phyloP scores from a whole-genome alignment of 2,888 invertebrate species.

The Alentia gelatinosa region DNA sequence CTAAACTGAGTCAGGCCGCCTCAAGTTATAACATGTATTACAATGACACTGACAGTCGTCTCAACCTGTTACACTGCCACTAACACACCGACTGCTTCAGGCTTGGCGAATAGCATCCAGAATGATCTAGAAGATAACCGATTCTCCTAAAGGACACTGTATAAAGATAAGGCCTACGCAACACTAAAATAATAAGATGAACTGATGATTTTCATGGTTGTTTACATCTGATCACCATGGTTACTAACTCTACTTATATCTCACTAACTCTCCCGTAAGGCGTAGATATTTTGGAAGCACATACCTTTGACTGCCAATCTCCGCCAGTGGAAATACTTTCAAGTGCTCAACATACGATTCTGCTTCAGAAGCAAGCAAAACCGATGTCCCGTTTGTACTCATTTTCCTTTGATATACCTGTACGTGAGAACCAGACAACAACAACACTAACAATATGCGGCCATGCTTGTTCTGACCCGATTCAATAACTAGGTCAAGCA shows the following conservation, averaged over 20 bases:
- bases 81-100: too few species aligned
- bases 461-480: conserved; percentile 41
- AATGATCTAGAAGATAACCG: too few species aligned
- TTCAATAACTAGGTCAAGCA: conserved; percentile 13
- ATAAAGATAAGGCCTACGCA: too few species aligned
- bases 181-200: too few species aligned
- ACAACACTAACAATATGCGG: conserved; percentile 16
- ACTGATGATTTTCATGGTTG: neutral
- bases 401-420: neutral
- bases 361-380: conserved; percentile 83
- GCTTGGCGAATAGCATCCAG: too few species aligned
- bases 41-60: too few species aligned
- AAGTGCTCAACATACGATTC: conserved; percentile 89
- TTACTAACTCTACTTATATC: neutral
- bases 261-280: neutral
- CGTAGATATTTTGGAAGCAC: neutral
- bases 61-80: too few species aligned
- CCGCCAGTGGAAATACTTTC: conserved; percentile 85
- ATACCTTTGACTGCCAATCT: conserved; percentile 86
- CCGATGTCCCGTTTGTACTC: conserved; percentile 61
- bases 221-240: neutral
- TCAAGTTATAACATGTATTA: too few species aligned
- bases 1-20: too few species aligned
- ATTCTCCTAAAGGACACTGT: too few species aligned
- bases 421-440: neutral